Evolutionary conservation across 2,888 invertebrate genomes (phyloP).

Genomic region (Teleiodes luculella): DNA sequence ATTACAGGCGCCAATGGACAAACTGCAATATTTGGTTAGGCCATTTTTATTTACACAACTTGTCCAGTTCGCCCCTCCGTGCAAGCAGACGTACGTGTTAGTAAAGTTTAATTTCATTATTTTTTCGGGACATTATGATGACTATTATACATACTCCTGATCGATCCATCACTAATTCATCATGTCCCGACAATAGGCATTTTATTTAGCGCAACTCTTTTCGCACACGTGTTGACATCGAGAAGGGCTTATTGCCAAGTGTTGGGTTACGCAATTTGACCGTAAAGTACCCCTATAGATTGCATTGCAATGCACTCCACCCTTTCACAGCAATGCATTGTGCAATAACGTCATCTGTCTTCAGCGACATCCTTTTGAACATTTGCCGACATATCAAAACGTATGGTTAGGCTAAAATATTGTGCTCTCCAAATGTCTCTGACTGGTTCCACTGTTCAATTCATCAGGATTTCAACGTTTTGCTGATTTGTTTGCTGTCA

Average conservation of each 20-base stretch:
- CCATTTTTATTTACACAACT: slow-evolving; percentile 20
- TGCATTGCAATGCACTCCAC: slow-evolving; percentile 72
- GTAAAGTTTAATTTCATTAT: neutral
- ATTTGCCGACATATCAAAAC: slow-evolving; percentile 49
- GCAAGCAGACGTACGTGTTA: neutral
- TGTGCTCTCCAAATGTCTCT: neutral
- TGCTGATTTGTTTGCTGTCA: neutral
- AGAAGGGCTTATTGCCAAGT: slow-evolving; percentile 54
- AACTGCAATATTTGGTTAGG: slow-evolving; percentile 71
- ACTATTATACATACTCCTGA: neutral
- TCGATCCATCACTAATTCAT: slow-evolving; percentile 19
- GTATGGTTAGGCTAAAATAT: slow-evolving; percentile 25
- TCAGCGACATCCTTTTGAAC: slow-evolving; percentile 54
- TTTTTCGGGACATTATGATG: neutral
- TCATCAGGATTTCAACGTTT: neutral
- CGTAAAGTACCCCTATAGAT: slow-evolving; percentile 72
- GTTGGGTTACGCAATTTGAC: slow-evolving; percentile 63
- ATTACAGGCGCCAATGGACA: slow-evolving; percentile 72
- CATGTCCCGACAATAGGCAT: slow-evolving; percentile 14
- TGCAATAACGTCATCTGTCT: slow-evolving; percentile 74
- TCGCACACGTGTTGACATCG: slow-evolving; percentile 58
- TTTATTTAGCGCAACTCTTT: slow-evolving; percentile 18
- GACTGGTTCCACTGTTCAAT: neutral
- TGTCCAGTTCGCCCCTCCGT: neutral
- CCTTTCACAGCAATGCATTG: slow-evolving; percentile 66